Percentiles rank a stretch among this genome's conserved stretches.
phyloP scores from a whole-genome alignment of 2,113 vertebrate genomes.

The Myocastor coypus region DNA sequence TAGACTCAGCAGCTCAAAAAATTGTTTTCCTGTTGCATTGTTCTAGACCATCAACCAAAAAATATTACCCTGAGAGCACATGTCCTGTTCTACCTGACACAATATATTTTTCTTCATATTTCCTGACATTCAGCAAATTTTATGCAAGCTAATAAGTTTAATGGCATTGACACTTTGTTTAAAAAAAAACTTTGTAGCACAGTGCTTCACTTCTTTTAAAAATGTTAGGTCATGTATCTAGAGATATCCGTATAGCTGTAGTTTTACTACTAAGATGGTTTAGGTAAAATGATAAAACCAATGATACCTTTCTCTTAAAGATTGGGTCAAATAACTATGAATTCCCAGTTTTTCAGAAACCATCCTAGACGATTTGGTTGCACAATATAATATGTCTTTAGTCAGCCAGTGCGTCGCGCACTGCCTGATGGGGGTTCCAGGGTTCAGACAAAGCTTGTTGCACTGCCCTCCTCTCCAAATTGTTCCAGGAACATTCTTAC shows the following conservation, averaged over 20 bases:
- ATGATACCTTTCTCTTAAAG: neutral
- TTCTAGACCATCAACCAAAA: neutral
- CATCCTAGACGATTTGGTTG: neutral
- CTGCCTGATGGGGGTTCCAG: neutral
- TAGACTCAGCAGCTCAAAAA: neutral
- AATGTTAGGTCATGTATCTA: neutral
- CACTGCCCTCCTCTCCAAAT: neutral
- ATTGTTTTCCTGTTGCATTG: neutral
- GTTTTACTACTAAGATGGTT: slow-evolving; percentile 12
- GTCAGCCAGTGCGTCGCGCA: neutral
- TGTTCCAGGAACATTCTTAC: neutral
- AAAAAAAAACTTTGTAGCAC: neutral
- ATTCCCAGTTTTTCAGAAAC: neutral
- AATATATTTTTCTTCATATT: neutral
- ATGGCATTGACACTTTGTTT: neutral
- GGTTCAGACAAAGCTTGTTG: neutral
- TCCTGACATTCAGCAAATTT: neutral
- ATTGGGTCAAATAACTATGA: neutral
- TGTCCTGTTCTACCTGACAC: neutral
- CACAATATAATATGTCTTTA: neutral
- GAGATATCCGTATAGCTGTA: neutral
- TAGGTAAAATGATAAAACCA: slow-evolving; percentile 25
- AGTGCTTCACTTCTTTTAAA: neutral
- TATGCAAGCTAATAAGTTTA: neutral
- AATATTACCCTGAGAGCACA: neutral